These are phyloP conservation scores for Antennarius maculatus DNA, from an alignment of 2,797 vertebrate species.

Conservation along the genomic window DNA sequence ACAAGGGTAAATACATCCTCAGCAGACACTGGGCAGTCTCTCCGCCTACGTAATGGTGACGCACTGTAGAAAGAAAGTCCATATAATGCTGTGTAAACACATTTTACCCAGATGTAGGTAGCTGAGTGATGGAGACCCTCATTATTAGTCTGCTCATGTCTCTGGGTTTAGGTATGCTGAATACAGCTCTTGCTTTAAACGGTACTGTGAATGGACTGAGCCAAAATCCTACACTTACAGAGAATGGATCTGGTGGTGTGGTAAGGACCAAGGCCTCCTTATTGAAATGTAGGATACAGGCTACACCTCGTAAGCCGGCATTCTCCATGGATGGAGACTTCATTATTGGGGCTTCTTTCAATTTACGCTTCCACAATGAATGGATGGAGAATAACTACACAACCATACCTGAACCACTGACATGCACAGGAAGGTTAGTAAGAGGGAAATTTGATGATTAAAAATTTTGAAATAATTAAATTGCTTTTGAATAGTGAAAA, in stretches of 20 bases:
- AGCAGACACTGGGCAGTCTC: too few species aligned
- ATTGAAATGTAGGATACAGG: conserved; percentile 49
- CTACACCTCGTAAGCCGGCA: conserved; percentile 16
- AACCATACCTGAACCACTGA: conserved; percentile 12
- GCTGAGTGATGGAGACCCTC: conserved; percentile 28
- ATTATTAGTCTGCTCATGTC: conserved; percentile 18
- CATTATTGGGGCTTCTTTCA: conserved; percentile 57
- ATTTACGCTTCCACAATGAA: neutral
- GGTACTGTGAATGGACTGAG: neutral
- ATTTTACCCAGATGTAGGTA: neutral
- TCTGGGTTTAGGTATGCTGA: conserved; percentile 31
- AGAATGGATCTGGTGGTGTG: neutral
- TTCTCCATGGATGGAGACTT: conserved; percentile 60
- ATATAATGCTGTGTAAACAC: conserved; percentile 35
- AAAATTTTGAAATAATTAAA: too few species aligned
- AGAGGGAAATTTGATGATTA: neutral
- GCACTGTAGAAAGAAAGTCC: neutral
- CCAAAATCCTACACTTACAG: neutral
- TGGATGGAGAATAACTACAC: neutral
- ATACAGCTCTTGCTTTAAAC: conserved; percentile 9
- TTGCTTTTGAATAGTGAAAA: too few species aligned
- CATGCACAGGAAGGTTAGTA: conserved; percentile 47
- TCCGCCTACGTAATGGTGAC: neutral
- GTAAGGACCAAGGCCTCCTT: neutral
- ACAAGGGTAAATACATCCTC: too few species aligned